Base-by-base conservation (phyloP, 2,888 invertebrate species). In the Lydus trimaculatus region DNA sequence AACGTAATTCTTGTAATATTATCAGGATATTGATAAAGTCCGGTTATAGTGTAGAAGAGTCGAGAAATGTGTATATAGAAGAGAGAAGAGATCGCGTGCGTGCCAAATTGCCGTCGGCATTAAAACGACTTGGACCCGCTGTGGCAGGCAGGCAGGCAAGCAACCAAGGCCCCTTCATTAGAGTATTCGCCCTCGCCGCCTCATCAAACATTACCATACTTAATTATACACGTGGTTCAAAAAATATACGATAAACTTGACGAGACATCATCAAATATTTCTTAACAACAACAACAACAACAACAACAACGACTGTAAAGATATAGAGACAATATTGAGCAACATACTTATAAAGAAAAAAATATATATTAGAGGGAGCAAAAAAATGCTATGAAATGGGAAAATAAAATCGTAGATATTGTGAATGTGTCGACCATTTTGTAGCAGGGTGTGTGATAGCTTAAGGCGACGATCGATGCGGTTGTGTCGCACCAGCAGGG, bases 161-260 rank as follows among this genome's bases (percentile, higher is more conserved):
- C 48, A 36, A 36, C 15, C 36, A 74, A 76, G 75, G 76, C 76
- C 77, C 82, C 82, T 79, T 83, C 82, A 82, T 81, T 83, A 82
- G 78, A 77, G 20, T 76, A 79, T 76, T 82, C 84, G 82, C 83
- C 84, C 84, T 83, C 84, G 82, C 83, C 83, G 83, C 82, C 83
- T 48, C 81, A 81, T 78, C 81, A 78, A 80, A 78, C 83, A 84
- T 84, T 84, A 84, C 81, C 84, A 84, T 84, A 84, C 81, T 83
- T 84, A 84, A 84, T 84, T 84, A 84, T 84, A 84, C 82, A 84
- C 83, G 83, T 83, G 83, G 82, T 79, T 80, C 65, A 61, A 48
- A 48, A 48, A 48, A 17, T 31, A 36, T 17, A 31, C 58, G 33
- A 59, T 59, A 28, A 60, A 17, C 31, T 36, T 28, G 59, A 36